phyloP scores from a whole-genome alignment of 2,113 vertebrate species.

The Chrysochloris asiatica region DNA sequence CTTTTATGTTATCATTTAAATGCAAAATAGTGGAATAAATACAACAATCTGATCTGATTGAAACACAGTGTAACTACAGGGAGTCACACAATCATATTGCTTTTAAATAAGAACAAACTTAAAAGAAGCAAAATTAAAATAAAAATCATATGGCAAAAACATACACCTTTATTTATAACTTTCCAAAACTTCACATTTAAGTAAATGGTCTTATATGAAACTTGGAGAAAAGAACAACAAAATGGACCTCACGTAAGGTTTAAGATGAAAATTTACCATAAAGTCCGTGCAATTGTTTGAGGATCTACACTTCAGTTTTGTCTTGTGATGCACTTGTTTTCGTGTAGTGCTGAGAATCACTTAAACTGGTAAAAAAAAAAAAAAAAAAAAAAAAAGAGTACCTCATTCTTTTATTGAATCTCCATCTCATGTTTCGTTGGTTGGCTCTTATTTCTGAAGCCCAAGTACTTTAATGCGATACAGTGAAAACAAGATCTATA shows the following conservation, averaged over 20 bases:
- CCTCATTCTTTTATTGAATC: constrained; percentile 75
- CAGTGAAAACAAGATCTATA: constrained; percentile 84
- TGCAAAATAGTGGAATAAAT: constrained; percentile 94
- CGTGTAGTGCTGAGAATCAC: constrained; percentile 79
- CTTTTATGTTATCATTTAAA: constrained; percentile 92
- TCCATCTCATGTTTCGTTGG: constrained; percentile 75
- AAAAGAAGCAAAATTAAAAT: constrained; percentile 84
- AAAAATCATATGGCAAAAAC: constrained; percentile 85
- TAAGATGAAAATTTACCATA: constrained; percentile 82
- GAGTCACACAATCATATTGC: constrained; percentile 92
- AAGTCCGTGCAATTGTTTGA: constrained; percentile 79
- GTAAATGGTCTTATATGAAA: constrained; percentile 85
- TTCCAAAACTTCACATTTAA: constrained; percentile 87
- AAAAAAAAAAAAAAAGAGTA: constrained; percentile 75
- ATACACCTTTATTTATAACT: constrained; percentile 86
- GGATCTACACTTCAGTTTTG: constrained; percentile 75
- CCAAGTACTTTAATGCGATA: constrained; percentile 86
- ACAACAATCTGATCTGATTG: constrained; percentile 94
- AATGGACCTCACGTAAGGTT: constrained; percentile 84
- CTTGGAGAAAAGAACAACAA: constrained; percentile 76
- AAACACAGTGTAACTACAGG: constrained; percentile 91
- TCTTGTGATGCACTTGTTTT: constrained; percentile 81
- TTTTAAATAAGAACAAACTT: constrained; percentile 91
- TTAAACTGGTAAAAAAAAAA: constrained; percentile 76
- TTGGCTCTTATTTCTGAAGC: constrained; percentile 84